These are phyloP conservation scores for Clarias batrachus DNA, from an alignment of 2,113 vertebrate species.

Conservation along the genomic window DNA sequence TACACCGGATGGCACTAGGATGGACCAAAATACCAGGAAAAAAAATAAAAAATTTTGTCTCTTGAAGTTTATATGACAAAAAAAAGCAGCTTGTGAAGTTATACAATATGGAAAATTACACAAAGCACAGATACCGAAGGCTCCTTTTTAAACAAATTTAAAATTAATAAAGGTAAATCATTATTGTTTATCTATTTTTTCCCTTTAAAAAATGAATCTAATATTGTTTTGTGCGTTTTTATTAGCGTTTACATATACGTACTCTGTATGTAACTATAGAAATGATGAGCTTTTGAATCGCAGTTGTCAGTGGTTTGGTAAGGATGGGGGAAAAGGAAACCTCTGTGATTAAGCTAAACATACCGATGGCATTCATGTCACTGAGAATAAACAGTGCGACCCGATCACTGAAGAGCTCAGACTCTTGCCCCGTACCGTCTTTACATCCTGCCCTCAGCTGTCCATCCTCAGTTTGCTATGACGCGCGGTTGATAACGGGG, in stretches of 20 bases:
- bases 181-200: background rate
- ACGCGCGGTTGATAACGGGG: slow-evolving; percentile 19
- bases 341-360: background rate
- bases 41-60: too few relatives aligned
- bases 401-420: background rate
- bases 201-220: too few relatives aligned
- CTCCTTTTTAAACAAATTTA: background rate
- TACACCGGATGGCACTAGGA: too few relatives aligned
- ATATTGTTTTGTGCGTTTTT: background rate
- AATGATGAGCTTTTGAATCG: background rate
- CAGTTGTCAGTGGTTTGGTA: background rate
- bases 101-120: background rate
- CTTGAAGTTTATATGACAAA: background rate
- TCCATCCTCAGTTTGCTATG: background rate
- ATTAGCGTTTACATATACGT: background rate
- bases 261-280: background rate
- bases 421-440: background rate
- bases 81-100: too few relatives aligned
- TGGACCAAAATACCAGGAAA: too few relatives aligned
- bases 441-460: slow-evolving; percentile 16
- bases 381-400: background rate
- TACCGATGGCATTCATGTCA: background rate
- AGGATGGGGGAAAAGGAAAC: background rate
- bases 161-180: too few relatives aligned
- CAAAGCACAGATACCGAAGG: background rate